Evolutionary conservation across 2,797 vertebrate genomes (phyloP).

Genomic region (Parotocinclus haroldoi): DNA sequence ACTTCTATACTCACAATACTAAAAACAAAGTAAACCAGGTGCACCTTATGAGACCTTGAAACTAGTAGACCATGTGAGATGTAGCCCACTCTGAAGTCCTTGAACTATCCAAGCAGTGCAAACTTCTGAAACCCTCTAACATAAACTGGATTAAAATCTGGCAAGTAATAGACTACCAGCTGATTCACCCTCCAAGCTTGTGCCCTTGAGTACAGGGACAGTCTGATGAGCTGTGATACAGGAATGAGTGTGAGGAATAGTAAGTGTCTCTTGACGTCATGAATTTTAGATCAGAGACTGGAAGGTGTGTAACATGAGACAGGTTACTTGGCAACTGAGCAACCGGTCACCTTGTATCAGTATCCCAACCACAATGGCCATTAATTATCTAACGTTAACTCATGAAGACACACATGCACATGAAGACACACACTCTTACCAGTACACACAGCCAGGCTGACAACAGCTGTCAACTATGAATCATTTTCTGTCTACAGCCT

Average conservation of each 20-base stretch:
- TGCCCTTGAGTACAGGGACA: conserved; percentile 43
- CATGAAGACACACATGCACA: not conserved
- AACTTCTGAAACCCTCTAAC: not conserved
- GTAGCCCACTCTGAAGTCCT: no score
- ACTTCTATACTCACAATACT: conserved; percentile 3
- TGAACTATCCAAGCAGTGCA: not conserved
- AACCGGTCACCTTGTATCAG: conserved; percentile 31
- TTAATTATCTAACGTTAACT: conserved; percentile 17
- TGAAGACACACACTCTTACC: not conserved
- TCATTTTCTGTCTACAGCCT: no score
- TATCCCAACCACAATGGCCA: conserved; percentile 29
- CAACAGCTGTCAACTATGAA: no score
- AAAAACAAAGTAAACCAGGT: conserved; percentile 1
- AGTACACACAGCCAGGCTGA: not conserved
- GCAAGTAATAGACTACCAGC: conserved; percentile 14
- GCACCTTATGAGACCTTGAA: not conserved
- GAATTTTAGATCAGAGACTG: conserved; percentile 36
- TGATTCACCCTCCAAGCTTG: conserved; percentile 30
- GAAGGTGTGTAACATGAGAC: conserved; percentile 48
- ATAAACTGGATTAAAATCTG: conserved; percentile 1
- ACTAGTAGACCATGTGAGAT: not conserved
- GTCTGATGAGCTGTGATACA: conserved; percentile 34
- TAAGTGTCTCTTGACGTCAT: conserved; percentile 41
- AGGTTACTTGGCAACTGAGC: conserved; percentile 41
- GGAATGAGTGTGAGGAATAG: conserved; percentile 21